Conservation (phyloP, 2,797 vertebrate genomes). For the Arrhamphus sclerolepis region DNA sequence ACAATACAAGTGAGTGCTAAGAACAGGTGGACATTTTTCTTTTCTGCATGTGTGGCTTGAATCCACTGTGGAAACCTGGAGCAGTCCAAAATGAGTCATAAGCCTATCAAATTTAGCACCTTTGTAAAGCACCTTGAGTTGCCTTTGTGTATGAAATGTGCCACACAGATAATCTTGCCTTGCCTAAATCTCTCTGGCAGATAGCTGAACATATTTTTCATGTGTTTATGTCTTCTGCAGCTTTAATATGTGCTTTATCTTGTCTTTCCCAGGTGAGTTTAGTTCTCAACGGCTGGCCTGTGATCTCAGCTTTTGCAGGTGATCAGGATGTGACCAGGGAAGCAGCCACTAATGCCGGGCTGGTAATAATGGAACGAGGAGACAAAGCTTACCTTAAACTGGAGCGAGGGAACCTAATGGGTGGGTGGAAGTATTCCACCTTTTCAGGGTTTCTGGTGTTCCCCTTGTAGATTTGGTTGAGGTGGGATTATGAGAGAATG, state of each 20-base stretch:
- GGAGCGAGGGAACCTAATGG: constrained; percentile 88
- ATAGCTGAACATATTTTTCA: too few relatives aligned
- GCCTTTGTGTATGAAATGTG: too few relatives aligned
- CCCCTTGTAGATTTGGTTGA: constrained; percentile 67
- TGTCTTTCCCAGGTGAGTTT: constrained; percentile 82
- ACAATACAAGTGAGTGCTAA: constrained; percentile 77
- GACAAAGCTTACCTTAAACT: constrained; percentile 88
- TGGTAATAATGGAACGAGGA: constrained; percentile 86
- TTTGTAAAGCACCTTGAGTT: too few relatives aligned
- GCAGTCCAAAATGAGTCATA: not conserved
- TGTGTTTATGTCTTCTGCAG: not conserved
- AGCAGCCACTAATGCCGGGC: constrained; percentile 86
- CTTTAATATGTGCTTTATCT: not conserved
- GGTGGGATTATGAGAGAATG: not conserved
- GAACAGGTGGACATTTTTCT: not conserved
- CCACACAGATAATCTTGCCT: too few relatives aligned
- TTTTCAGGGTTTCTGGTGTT: constrained; percentile 89
- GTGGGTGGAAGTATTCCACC: constrained; percentile 90
- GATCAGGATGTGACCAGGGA: constrained; percentile 90
- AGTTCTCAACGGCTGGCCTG: constrained; percentile 86
- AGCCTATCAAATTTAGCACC: too few relatives aligned
- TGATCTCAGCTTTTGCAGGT: constrained; percentile 88
- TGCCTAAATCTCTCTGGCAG: too few relatives aligned
- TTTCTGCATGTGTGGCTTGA: too few relatives aligned
- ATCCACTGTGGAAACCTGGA: too few relatives aligned